These are phyloP conservation scores for Tylochromis polylepis DNA, from an alignment of 2,113 vertebrate species.

Conservation along the genomic window DNA sequence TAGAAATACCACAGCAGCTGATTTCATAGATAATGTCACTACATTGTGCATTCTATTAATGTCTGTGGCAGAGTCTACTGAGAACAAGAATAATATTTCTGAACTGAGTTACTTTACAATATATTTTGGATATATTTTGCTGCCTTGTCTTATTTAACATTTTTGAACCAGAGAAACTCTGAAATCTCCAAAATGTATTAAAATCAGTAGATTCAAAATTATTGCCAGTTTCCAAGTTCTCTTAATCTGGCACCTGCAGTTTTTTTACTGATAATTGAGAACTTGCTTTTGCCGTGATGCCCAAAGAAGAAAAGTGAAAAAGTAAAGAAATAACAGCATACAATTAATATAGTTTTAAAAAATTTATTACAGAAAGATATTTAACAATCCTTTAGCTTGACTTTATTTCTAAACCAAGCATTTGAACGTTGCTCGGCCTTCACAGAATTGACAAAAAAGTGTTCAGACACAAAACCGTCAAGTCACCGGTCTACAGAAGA, in stretches of 20 bases:
- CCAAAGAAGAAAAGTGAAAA: neutral
- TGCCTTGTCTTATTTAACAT: neutral
- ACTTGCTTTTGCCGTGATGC: neutral
- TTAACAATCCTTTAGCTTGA: neutral
- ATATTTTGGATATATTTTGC: neutral
- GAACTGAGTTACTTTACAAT: neutral
- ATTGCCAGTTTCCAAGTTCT: neutral
- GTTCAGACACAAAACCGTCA: neutral
- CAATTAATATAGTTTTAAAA: neutral
- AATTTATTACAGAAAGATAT: neutral
- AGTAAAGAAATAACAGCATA: neutral
- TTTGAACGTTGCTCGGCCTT: neutral
- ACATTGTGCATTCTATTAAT: neutral
- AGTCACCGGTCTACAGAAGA: neutral
- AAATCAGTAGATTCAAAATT: neutral
- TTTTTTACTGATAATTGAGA: neutral
- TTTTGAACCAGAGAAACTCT: neutral
- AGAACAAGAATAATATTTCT: neutral
- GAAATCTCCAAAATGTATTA: neutral
- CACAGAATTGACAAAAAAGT: neutral
- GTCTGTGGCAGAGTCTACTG: neutral
- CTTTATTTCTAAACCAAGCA: neutral
- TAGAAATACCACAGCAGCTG: fast-evolving
- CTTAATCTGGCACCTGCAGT: neutral
- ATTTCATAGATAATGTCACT: neutral